Evolutionary conservation across 1,140 invertebrate genomes (phyloP), one percentile per base, ranked within the genome.

Genomic region (Heliconius eleuchia): DNA sequence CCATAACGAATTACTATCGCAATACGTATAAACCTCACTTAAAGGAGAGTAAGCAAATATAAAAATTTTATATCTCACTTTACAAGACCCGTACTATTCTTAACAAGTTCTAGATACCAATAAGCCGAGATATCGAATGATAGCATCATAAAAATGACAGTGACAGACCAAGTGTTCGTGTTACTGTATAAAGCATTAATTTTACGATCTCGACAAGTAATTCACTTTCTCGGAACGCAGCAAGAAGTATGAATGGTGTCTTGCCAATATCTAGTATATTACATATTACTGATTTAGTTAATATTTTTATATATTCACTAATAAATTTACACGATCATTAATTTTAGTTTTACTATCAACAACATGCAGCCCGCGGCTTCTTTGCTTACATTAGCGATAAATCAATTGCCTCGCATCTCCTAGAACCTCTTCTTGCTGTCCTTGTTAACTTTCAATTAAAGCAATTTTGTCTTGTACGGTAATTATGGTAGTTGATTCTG

Each of bases 321-420:
- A 92, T 92, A 92, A 94, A 91, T 91, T 90, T 89, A 90, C 89
- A 89, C 85, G 89, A 88, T 87, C 88, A 91, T 94, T 86, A 93
- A 94, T 92, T 92, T 92, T 86, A 90, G 91, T 91, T 94, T 91
- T 89, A 91, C 84, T 91, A 86, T 87, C 86, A 79, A 79, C 83
- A 81, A 84, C 83, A 80, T 79, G 84, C 71, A 82, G 84, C 88
- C 83, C 71, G 78, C 73, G 84, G 87, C 90, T 86, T 83, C 86
- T 74, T 86, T 78, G 82, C 82, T 57, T 80, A 78, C 84, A 80
- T 82, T 81, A 78, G 76, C 82, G 76, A 89, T 92, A 90, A 91
- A 90, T 93, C 86, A 89, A 84, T 86, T 83, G 78, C 55, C 73
- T 23, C 57, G 73, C 72, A 77, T 77, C 80, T 80, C 60, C 78